Conservation (phyloP, 2,888 invertebrate species). For the Lasioglossum vierecki region DNA sequence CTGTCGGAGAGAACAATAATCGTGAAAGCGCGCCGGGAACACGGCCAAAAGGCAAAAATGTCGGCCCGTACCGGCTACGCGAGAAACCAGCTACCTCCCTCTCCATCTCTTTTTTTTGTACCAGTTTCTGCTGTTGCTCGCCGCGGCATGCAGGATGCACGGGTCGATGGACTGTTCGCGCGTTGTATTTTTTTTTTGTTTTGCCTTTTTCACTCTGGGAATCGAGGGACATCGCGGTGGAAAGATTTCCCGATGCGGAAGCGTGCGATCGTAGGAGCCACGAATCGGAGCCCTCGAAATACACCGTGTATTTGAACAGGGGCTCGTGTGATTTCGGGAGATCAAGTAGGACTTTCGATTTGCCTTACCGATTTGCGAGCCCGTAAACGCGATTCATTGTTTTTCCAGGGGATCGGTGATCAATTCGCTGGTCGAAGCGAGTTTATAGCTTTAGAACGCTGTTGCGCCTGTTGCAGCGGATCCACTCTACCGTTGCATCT, state of each 20-base stretch:
- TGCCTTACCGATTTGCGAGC: constrained; percentile 1
- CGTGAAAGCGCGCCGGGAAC: constrained; percentile 74
- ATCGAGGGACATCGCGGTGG: constrained; percentile 32
- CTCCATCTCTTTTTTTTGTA: background rate
- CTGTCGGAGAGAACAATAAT: constrained; percentile 68
- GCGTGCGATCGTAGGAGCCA: constrained; percentile 21
- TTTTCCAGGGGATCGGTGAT: background rate
- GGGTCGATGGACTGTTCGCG: constrained; percentile 47
- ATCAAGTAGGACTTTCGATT: constrained; percentile 9
- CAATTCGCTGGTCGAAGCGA: background rate
- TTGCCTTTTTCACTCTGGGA: background rate
- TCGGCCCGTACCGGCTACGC: constrained; percentile 51
- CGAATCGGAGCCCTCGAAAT: constrained; percentile 41
- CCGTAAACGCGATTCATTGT: background rate
- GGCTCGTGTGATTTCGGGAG: background rate
- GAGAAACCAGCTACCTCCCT: constrained; percentile 36
- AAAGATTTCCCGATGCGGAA: background rate
- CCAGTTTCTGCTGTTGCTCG: constrained; percentile 44
- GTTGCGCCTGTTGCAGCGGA: background rate
- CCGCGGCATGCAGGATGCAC: constrained; percentile 21
- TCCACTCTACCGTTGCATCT: background rate
- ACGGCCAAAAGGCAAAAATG: constrained; percentile 75
- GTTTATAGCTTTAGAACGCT: background rate
- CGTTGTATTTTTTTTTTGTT: background rate
- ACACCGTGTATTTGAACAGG: constrained; percentile 26